Evolutionary conservation across 2,113 vertebrate genomes (phyloP).

Genomic region (Panthera tigris): DNA sequence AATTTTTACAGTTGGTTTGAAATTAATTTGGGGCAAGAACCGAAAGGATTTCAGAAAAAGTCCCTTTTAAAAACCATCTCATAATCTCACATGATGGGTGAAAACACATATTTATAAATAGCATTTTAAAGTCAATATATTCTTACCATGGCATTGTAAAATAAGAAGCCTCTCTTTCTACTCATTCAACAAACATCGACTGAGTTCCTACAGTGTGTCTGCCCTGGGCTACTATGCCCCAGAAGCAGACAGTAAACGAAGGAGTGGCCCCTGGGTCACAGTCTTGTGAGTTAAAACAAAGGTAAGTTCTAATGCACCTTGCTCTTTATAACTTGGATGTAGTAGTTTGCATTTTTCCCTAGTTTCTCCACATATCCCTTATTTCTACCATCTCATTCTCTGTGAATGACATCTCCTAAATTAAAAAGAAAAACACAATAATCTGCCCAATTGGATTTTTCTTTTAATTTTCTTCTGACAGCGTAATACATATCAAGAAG

Average conservation of each 20-base stretch:
- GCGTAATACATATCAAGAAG: not conserved
- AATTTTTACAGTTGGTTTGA: not conserved
- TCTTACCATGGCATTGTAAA: not conserved
- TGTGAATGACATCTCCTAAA: not conserved
- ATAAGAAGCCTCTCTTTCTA: not conserved
- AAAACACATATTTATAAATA: not conserved
- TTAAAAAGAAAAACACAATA: not conserved
- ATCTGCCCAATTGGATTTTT: not conserved
- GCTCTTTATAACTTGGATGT: not conserved
- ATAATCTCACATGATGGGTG: not conserved
- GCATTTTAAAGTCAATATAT: constrained; percentile 21
- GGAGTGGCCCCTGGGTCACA: not conserved
- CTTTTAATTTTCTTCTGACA: not conserved
- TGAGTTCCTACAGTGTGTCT: not conserved
- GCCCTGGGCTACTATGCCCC: not conserved
- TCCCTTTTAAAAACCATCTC: not conserved
- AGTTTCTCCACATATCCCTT: not conserved
- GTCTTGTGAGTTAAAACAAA: not conserved
- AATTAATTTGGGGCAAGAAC: not conserved
- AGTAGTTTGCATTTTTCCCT: not conserved
- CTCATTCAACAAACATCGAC: not conserved
- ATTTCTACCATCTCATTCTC: not conserved
- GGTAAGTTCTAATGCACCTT: not conserved
- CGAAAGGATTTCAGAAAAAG: not conserved
- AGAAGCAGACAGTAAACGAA: not conserved